phyloP scores from a whole-genome alignment of 2,888 invertebrate species.

The Eupithecia centaureata region DNA sequence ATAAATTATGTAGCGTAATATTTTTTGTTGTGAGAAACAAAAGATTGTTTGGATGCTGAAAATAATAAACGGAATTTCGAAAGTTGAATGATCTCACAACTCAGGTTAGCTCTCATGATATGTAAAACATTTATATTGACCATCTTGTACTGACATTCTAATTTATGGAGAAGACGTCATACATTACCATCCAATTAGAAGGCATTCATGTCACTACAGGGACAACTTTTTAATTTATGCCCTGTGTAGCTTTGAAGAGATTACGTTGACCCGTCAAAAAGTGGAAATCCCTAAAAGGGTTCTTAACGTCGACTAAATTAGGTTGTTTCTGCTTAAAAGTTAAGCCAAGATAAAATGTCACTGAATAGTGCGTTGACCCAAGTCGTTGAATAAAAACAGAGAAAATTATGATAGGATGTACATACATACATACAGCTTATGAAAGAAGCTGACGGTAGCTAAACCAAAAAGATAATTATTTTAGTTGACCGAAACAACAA shows the following conservation, averaged over 20 bases:
- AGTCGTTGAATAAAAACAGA: slow-evolving; percentile 1
- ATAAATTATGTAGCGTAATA: slow-evolving; percentile 13
- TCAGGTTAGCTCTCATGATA: not conserved
- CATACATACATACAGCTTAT: not conserved
- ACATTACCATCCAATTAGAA: slow-evolving; percentile 30
- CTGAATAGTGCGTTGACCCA: slow-evolving; percentile 10
- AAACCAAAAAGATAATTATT: not conserved
- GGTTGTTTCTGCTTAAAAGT: slow-evolving; percentile 15
- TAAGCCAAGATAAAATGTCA: not conserved
- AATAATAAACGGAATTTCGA: not conserved
- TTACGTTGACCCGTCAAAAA: slow-evolving; percentile 20
- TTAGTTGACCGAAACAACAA: not conserved
- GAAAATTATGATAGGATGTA: not conserved
- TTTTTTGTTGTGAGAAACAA: slow-evolving; percentile 5
- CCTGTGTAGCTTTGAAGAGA: slow-evolving; percentile 18
- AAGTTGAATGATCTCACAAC: not conserved
- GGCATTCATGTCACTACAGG: slow-evolving; percentile 22
- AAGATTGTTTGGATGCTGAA: slow-evolving; percentile 5
- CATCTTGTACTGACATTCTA: slow-evolving; percentile 11
- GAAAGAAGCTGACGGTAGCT: not conserved
- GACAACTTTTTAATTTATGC: slow-evolving; percentile 28
- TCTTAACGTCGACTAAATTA: slow-evolving; percentile 30
- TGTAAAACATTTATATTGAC: not conserved
- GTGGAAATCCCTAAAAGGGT: slow-evolving; percentile 28
- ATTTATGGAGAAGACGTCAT: slow-evolving; percentile 20